Base-by-base conservation (phyloP, 2,797 vertebrate species). In the Anniella stebbinsi region DNA sequence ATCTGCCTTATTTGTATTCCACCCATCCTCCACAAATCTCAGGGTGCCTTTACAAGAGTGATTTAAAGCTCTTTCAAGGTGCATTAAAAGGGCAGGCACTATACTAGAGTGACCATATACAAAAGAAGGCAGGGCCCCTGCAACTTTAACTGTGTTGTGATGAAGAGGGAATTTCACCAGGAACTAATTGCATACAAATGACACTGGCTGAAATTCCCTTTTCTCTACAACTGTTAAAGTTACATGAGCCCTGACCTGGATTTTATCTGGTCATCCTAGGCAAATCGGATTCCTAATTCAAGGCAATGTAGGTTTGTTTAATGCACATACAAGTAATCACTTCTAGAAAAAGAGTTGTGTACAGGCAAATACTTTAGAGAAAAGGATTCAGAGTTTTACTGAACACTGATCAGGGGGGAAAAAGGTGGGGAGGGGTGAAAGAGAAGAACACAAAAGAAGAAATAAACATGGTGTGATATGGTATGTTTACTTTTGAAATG, bases 351-450 rank as follows among this genome's bases (percentile, higher is more conserved):
- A 54, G 10, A 57, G n/a, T 18, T 57, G 30, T 70, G 25, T 38
- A 63, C 48, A 23, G 45, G 87, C 85, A 89, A 94, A 91, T 80
- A 33, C 10, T 80, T 30, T 54, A 63, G 13, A 60, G 36, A 80
- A 54, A 9, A 72, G 17, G 8, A 63, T 33, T 86, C 51, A 60
- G 67, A 86, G 38, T 10, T 80, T 80, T 63, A 80, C 45, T 45
- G 18, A 78, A 41, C 67, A 84, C 25, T 69, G 45, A 57, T 18
- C 2, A 25, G 45, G 51, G 51, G 11, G 10, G 36, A 33, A 80
- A 75, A 66, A 17, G 10, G 9, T 2, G 1, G 69, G 7, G 33
- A 15, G 66, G 3, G 1, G 69, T 10, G 33, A 15, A 41, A n/a
- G 51, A 5, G 38, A 76, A 67, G 41, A 57, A 86, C 54, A 63